Conservation (phyloP, 2,113 vertebrate genomes). For the Caretta caretta region DNA sequence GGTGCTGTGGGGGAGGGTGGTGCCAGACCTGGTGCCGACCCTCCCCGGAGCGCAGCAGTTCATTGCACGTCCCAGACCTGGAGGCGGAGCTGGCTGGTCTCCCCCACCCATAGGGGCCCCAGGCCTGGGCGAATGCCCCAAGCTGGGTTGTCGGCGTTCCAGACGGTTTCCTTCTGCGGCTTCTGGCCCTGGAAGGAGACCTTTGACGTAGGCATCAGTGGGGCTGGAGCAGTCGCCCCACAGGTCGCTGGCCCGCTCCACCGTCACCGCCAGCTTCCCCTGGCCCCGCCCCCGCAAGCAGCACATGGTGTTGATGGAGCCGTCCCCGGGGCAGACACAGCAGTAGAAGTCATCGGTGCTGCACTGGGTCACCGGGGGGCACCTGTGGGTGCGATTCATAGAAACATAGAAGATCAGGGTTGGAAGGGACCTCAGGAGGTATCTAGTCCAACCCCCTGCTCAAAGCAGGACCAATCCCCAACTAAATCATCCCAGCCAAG, state of each 20-base stretch:
- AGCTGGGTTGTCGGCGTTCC: constrained; percentile 79
- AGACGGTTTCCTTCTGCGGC: constrained; percentile 55
- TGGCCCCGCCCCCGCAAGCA: constrained; percentile 84
- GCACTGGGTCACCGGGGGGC: background rate
- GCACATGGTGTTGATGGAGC: constrained; percentile 74
- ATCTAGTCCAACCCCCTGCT: no score
- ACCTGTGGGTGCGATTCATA: constrained; percentile 38
- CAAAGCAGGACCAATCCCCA: no score
- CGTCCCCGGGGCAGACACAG: constrained; percentile 1
- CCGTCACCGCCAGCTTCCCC: constrained; percentile 77
- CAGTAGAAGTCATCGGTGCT: no score
- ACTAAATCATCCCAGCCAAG: no score
- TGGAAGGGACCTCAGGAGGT: no score
- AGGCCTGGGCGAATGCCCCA: constrained; percentile 75
- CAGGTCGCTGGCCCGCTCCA: constrained; percentile 70
- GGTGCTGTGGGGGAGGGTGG: no score
- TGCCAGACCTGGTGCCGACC: constrained; percentile 55
- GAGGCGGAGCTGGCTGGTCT: constrained; percentile 61
- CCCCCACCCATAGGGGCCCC: constrained; percentile 61
- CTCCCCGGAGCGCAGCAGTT: constrained; percentile 37
- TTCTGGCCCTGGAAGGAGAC: constrained; percentile 59
- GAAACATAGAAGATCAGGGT: no score
- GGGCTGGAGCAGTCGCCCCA: constrained; percentile 78
- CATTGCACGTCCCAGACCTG: constrained; percentile 88
- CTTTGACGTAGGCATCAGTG: constrained; percentile 83